Conservation (phyloP, 2,797 vertebrate genomes). For the Balearica regulorum region DNA sequence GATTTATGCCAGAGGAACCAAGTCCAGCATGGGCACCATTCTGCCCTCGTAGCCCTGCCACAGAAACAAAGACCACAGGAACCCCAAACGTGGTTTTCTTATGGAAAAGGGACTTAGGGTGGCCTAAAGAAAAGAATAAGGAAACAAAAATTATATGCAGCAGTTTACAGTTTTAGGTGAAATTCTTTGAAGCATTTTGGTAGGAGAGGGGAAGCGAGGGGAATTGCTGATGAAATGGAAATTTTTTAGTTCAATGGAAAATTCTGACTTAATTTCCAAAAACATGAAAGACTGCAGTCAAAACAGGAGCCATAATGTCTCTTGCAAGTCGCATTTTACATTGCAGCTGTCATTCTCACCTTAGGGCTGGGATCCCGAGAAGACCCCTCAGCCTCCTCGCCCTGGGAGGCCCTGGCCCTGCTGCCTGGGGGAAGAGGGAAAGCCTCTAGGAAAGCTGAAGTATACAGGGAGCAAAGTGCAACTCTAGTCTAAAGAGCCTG, state of each 20-base stretch:
- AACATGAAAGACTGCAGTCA: neutral
- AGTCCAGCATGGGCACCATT: neutral
- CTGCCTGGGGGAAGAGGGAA: neutral
- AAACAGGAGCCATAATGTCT: neutral
- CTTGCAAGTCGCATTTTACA: neutral
- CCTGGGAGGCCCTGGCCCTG: neutral
- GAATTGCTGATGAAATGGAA: neutral
- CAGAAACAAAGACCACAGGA: neutral
- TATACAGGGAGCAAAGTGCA: neutral
- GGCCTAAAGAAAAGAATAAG: neutral
- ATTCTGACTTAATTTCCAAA: conserved; percentile 9
- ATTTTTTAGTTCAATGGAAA: neutral
- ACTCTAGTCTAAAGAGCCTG: neutral
- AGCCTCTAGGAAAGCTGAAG: neutral
- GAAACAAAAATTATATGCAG: neutral
- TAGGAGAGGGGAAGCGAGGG: neutral
- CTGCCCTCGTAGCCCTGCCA: neutral
- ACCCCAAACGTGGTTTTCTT: neutral
- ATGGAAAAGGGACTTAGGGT: neutral
- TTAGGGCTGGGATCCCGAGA: neutral
- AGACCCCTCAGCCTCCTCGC: neutral
- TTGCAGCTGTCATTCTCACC: conserved; percentile 14
- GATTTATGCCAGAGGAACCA: neutral
- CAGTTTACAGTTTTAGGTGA: neutral
- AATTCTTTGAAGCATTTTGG: neutral